Base-by-base conservation (phyloP, 2,888 invertebrate species). In the Colletes collaris region DNA sequence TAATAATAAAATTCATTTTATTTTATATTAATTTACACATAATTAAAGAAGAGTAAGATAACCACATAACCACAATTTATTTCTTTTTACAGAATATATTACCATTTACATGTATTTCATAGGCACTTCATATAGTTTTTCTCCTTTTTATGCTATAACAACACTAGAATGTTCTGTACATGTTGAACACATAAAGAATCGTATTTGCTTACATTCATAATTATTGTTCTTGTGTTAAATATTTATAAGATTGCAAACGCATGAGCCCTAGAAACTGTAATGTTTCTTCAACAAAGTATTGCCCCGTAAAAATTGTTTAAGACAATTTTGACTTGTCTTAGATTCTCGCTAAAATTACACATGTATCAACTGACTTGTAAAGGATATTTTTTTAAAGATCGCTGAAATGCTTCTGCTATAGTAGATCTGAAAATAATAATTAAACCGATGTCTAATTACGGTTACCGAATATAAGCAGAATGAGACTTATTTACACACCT, bases 381-480 rank as follows among this genome's bases (percentile, higher is more conserved):
- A 3, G 92, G 89, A 81, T 93, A 93, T 74, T 93, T 93, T 71
- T 86, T 95, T 90, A 96, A 95, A 46, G 96, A 96, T 88, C 95
- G 94, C 85, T 96, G 95, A 91, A 97, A 97, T 5, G 96, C 96
- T 93, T 97, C 97, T 78, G 94, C 94, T 86, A 97, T 97, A 84
- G 96, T 96, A 35, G 95, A 94, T 88, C 97, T 97, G 93, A 40
- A 94, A 94, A 83, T 79, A 85, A 80, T 84, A 78, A 78, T 68
- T 79, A 55, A 46, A 62, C 58, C 6, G 11, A 63, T 19, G 7
- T 8, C 6, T 46, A 46, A 63, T 56, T 10, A 49, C 10, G 62
- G 0, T 8, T 3, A 3, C 4, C 11, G n/a, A 16, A 56, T 44
- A 64, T 8, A 35, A 13, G 16, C 11, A 5, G 7, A 65, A 56